Evolutionary conservation across 2,888 invertebrate genomes (phyloP).

Genomic region (Mantis religiosa): DNA sequence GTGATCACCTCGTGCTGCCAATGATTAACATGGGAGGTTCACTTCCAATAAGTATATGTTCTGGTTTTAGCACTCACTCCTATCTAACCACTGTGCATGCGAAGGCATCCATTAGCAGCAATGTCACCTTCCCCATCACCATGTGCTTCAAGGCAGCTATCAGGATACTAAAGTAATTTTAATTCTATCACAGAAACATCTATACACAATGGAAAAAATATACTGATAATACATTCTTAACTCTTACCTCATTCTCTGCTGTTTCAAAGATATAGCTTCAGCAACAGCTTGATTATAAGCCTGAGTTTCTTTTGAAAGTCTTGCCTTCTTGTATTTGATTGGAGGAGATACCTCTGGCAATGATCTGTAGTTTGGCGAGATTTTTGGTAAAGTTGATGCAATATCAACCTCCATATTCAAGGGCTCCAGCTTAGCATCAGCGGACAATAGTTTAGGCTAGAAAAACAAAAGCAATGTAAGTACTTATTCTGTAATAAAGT

Average conservation of each 20-base stretch:
- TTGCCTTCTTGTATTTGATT: conserved; percentile 32
- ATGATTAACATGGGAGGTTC: no score
- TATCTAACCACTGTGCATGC: no score
- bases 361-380: conserved; percentile 79
- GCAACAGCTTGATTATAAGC: conserved; percentile 55
- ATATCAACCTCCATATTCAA: conserved; percentile 48
- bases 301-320: conserved; percentile 51
- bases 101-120: no score
- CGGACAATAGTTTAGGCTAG: conserved; percentile 53
- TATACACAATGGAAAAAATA: no score
- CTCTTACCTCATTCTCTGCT: conserved; percentile 58
- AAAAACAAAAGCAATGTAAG: background rate
- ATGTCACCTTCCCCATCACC: no score
- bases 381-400: conserved; percentile 58
- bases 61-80: no score
- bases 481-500: no score
- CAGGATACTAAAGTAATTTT: no score
- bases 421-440: conserved; percentile 60
- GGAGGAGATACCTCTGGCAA: conserved; percentile 44
- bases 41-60: no score
- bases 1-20: no score
- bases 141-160: no score
- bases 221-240: conserved; percentile 28
- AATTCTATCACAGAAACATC: no score
- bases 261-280: conserved; percentile 75